Evolutionary conservation across 2,113 vertebrate species (phyloP).

Genomic region (Gobiocypris rarus): DNA sequence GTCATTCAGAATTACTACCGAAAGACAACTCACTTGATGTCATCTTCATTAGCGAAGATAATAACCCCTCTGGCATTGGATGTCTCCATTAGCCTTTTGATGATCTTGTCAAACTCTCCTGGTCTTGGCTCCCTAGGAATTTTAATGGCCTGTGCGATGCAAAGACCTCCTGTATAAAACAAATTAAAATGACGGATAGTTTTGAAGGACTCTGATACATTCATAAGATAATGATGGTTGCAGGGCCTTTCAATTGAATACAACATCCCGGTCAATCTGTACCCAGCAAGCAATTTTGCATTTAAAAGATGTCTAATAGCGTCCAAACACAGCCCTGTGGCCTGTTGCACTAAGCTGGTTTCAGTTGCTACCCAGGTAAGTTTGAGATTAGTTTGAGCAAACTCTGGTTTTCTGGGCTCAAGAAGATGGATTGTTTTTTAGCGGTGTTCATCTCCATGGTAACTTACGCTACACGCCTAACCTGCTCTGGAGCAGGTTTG

Average conservation of each 20-base stretch:
- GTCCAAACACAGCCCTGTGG: too few relatives aligned
- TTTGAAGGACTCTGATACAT: background rate
- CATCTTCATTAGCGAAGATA: slow-evolving; percentile 95
- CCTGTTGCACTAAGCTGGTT: too few relatives aligned
- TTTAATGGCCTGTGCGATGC: slow-evolving; percentile 92
- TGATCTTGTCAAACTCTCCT: slow-evolving; percentile 92
- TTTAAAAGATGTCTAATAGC: too few relatives aligned
- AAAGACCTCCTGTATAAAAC: slow-evolving; percentile 82
- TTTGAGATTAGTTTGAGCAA: too few relatives aligned
- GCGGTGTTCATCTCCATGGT: too few relatives aligned
- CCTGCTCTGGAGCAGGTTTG: too few relatives aligned
- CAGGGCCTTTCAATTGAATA: background rate
- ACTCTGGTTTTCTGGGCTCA: too few relatives aligned
- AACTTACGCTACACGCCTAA: too few relatives aligned
- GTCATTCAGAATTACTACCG: background rate
- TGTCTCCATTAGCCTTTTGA: slow-evolving; percentile 91
- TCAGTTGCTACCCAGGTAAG: too few relatives aligned
- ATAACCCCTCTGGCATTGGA: slow-evolving; percentile 90
- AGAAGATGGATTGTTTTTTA: too few relatives aligned
- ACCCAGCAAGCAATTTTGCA: too few relatives aligned
- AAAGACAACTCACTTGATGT: slow-evolving; percentile 85
- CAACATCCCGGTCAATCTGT: background rate
- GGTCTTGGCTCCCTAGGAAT: slow-evolving; percentile 89
- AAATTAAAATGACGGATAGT: slow-evolving; percentile 1
- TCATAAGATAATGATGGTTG: background rate